A percentile compares a stretch with the other conserved stretches of the same genome.
phyloP scores from a whole-genome alignment of 2,113 vertebrate genomes.

The Camelus dromedarius region DNA sequence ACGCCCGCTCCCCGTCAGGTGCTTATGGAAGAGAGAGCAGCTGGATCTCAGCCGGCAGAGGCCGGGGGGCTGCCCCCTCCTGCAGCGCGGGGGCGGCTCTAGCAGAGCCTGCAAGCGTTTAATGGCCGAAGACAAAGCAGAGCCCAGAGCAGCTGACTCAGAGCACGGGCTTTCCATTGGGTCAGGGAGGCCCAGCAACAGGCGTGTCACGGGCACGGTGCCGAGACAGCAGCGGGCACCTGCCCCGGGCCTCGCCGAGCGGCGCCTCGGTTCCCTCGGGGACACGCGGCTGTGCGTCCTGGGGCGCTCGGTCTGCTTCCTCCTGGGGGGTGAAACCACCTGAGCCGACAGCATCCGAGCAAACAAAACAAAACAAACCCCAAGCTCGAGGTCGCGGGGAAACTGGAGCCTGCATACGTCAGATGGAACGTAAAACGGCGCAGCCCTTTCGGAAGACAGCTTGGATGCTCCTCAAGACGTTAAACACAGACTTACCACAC shows the following conservation, averaged over 20 bases:
- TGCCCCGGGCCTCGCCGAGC: accelerated
- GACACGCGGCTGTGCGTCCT: accelerated
- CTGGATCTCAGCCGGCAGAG: neutral
- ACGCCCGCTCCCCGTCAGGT: too few species aligned
- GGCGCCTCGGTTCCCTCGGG: too few species aligned
- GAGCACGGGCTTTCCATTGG: accelerated
- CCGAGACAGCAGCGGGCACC: too few species aligned
- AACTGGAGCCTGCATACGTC: too few species aligned
- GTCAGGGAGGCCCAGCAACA: neutral
- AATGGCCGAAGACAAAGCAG: neutral
- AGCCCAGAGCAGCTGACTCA: neutral
- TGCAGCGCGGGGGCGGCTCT: accelerated
- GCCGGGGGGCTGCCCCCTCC: accelerated
- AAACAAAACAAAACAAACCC: neutral
- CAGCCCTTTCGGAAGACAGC: neutral
- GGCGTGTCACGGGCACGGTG: accelerated
- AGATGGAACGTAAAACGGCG: too few species aligned
- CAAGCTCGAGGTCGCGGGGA: neutral
- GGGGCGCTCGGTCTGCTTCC: accelerated
- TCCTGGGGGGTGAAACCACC: too few species aligned
- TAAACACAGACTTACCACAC: neutral
- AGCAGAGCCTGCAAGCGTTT: neutral
- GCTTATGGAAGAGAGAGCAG: neutral
- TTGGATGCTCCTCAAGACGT: neutral
- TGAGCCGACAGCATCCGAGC: too few species aligned